Percentiles rank a stretch among this genome's conserved stretches.
phyloP scores from a whole-genome alignment of 2,888 invertebrate genomes.

The Beris morrisii region DNA sequence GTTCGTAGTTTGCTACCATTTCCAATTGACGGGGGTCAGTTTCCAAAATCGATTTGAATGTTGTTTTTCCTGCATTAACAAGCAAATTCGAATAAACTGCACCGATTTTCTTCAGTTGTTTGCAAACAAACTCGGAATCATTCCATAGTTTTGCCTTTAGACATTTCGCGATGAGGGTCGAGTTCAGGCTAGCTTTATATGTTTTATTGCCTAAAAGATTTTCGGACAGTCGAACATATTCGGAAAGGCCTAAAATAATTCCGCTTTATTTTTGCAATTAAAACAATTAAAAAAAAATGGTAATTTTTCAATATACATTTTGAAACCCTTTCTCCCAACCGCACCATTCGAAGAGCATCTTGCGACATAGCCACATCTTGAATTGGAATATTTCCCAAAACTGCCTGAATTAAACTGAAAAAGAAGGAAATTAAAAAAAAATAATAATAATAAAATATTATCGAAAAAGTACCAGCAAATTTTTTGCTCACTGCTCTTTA shows the following conservation, averaged over 20 bases:
- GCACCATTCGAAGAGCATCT: conserved; percentile 70
- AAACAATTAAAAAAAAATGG: too few species aligned
- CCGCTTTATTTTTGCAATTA: not conserved
- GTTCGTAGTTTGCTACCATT: conserved; percentile 56
- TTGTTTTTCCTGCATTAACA: conserved; percentile 67
- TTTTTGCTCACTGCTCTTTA: conserved; percentile 72
- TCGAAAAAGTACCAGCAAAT: conserved; percentile 66
- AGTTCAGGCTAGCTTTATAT: conserved; percentile 62
- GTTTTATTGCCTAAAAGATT: conserved; percentile 50
- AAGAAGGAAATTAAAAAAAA: not conserved
- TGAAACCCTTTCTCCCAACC: conserved; percentile 67
- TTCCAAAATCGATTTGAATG: conserved; percentile 65
- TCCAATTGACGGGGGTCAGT: conserved; percentile 75
- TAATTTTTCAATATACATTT: conserved; percentile 62
- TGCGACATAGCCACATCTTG: conserved; percentile 68
- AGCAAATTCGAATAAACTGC: conserved; percentile 65
- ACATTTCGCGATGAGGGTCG: conserved; percentile 68
- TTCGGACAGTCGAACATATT: conserved; percentile 59
- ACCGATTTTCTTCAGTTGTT: conserved; percentile 73
- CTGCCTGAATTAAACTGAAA: conserved; percentile 72
- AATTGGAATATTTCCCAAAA: conserved; percentile 69
- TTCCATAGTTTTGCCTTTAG: conserved; percentile 73
- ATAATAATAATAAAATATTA: too few species aligned
- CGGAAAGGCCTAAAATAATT: conserved; percentile 58
- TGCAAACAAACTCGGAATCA: conserved; percentile 67